Base-by-base conservation (phyloP, 2,888 invertebrate genomes). In the Cephus pygmeus region DNA sequence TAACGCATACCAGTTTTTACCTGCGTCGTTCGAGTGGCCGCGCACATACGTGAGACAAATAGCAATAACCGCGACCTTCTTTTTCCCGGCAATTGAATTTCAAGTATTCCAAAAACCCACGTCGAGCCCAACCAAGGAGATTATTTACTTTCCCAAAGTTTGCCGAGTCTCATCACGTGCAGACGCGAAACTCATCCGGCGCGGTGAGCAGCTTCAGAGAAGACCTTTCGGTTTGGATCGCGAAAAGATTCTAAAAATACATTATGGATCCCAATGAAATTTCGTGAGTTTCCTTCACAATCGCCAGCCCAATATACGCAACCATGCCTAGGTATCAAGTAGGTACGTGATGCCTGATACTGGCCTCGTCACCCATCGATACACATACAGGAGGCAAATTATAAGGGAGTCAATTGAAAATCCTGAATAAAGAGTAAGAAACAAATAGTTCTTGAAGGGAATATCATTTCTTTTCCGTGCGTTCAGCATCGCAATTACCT, bases 131-230 rank as follows among this genome's bases (percentile, higher is more conserved):
- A 34, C 71, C 31, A 34, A 71, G 71, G 71, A 71, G 71, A 71
- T 71, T 71, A 71, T 71, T 71, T 71, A 71, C 71, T 71, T 71
- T 71, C 77, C 73, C 79, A 76, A 83, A 83, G 86, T 89, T 89
- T 87, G 84, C 86, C 85, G 84, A 90, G 88, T 90, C 89, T 78
- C 83, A 84, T 90, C 90, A 89, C 89, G 89, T 87, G 88, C 86
- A 85, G 83, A 84, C 88, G 85, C 84, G 87, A 88, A 89, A 89
- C 88, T 75, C 69, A 81, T 80, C 80, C 84, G 84, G 83, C 83
- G 83, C 82, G 84, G 71, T 34, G 71, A 23, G 12, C 15, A 34
- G 71, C 71, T 71, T 31, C 30, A 71, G 33, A 71, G 71, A 71
- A 71, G 71, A 71, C 71, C 56, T 56, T 56, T 56, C 56, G 56